Percentiles rank a stretch among this genome's conserved stretches.
Conservation (phyloP, 1,140 invertebrate genomes). For the Drosophila chauvacae region DNA sequence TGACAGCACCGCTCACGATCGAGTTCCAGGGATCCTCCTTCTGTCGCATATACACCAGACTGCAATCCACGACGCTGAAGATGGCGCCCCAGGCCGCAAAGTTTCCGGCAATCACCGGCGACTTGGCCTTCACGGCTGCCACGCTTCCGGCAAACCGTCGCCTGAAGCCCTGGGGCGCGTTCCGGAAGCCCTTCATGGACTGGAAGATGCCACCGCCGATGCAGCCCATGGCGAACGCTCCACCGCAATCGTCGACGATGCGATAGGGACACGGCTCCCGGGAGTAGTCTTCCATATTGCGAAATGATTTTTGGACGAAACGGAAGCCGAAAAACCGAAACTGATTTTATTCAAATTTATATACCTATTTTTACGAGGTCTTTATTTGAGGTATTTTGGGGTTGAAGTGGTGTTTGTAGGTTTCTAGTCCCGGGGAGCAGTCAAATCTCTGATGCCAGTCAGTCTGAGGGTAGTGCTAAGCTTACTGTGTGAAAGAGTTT, state of each 20-base stretch:
- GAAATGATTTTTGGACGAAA: slow-evolving; percentile 7
- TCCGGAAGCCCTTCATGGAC: slow-evolving; percentile 97
- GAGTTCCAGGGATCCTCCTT: slow-evolving; percentile 99
- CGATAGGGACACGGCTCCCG: slow-evolving; percentile 86
- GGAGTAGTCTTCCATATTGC: slow-evolving; percentile 95
- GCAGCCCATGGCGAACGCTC: slow-evolving; percentile 99
- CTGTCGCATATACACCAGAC: slow-evolving; percentile 95
- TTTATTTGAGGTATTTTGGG: neutral
- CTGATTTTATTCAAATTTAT: slow-evolving; percentile 29
- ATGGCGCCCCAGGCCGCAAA: slow-evolving; percentile 98
- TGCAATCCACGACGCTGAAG: slow-evolving; percentile 99
- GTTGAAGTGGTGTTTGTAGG: neutral
- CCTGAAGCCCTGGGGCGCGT: slow-evolving; percentile 92
- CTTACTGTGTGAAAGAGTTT: neutral
- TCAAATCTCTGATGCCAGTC: neutral
- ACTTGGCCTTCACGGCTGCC: slow-evolving; percentile 93
- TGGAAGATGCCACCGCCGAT: slow-evolving; percentile 99
- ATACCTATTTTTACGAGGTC: neutral
- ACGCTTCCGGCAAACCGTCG: slow-evolving; percentile 88
- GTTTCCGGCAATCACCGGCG: slow-evolving; percentile 96
- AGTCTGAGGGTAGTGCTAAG: neutral
- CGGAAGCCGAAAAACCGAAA: neutral
- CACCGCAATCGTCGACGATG: slow-evolving; percentile 87
- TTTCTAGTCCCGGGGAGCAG: neutral
- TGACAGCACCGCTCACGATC: slow-evolving; percentile 97